phyloP scores from a whole-genome alignment of 2,888 invertebrate genomes.

The Dynastes maya region DNA sequence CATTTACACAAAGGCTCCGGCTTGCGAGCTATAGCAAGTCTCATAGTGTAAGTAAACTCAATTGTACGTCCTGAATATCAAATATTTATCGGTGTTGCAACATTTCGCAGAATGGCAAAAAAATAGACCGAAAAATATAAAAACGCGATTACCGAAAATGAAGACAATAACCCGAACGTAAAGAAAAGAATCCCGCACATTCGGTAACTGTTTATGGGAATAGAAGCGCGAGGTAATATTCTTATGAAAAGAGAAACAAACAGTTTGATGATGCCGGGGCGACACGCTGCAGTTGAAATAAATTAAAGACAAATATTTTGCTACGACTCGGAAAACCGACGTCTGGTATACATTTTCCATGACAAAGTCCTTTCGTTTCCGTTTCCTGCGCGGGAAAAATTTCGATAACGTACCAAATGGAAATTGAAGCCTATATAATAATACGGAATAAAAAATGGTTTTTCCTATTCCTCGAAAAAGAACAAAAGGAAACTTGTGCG shows the following conservation, averaged over 20 bases:
- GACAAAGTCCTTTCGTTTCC: background rate
- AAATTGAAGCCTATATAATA: constrained; percentile 18
- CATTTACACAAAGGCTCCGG: too few species aligned
- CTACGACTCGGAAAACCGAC: constrained; percentile 2
- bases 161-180: too few species aligned
- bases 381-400: background rate
- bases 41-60: too few species aligned
- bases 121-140: too few species aligned
- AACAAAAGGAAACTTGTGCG: background rate
- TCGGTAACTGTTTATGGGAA: background rate
- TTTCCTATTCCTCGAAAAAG: background rate
- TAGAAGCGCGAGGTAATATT: constrained; percentile 8
- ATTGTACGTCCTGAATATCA: too few species aligned
- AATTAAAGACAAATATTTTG: constrained; percentile 35
- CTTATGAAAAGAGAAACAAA: constrained; percentile 2
- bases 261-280: background rate
- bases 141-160: constrained; percentile 10
- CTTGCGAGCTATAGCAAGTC: too few species aligned
- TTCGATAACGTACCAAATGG: constrained; percentile 10
- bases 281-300: constrained; percentile 19
- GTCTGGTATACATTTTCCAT: constrained; percentile 10
- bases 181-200: background rate
- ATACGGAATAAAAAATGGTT: constrained; percentile 2
- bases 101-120: too few species aligned
- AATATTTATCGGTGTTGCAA: too few species aligned